A percentile compares a stretch with the other conserved stretches of the same genome.
Evolutionary conservation across 2,797 vertebrate genomes (phyloP).

Genomic region (Acrossocheilus wenchowensis): DNA sequence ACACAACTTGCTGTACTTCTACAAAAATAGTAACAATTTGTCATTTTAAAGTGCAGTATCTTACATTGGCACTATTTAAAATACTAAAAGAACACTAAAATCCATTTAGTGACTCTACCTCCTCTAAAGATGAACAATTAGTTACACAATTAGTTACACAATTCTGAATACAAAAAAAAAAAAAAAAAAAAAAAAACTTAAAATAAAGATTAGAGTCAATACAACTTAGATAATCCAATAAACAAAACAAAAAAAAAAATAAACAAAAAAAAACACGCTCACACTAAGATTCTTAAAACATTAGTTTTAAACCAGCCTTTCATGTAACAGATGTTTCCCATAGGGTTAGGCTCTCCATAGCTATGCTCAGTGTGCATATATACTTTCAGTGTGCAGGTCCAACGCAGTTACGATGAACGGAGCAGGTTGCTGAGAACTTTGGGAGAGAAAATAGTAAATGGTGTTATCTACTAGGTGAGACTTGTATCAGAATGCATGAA

Average conservation of each 20-base stretch:
- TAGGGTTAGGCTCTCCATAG: constrained; percentile 1
- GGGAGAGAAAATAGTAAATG: constrained; percentile 8
- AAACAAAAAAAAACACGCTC: neutral
- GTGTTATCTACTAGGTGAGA: neutral
- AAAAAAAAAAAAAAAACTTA: constrained; percentile 20
- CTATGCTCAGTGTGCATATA: neutral
- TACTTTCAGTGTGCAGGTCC: neutral
- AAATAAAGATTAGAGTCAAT: neutral
- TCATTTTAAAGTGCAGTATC: neutral
- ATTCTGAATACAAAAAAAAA: constrained; percentile 29
- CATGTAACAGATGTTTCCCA: constrained; percentile 17
- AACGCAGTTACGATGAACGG: constrained; percentile 64
- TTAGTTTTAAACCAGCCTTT: neutral
- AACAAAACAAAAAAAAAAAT: neutral
- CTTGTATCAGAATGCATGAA: neutral
- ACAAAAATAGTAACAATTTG: neutral
- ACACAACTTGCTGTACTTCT: neutral
- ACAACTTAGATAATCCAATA: neutral
- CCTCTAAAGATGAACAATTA: neutral
- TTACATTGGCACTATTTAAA: neutral
- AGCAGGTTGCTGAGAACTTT: constrained; percentile 76
- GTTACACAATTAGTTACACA: neutral
- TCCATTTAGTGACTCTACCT: neutral
- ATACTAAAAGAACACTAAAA: neutral
- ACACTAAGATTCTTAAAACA: neutral